Evolutionary conservation across 1,140 invertebrate genomes (phyloP), one percentile per base, ranked within the genome.

Genomic region (Antheraea pernyi): DNA sequence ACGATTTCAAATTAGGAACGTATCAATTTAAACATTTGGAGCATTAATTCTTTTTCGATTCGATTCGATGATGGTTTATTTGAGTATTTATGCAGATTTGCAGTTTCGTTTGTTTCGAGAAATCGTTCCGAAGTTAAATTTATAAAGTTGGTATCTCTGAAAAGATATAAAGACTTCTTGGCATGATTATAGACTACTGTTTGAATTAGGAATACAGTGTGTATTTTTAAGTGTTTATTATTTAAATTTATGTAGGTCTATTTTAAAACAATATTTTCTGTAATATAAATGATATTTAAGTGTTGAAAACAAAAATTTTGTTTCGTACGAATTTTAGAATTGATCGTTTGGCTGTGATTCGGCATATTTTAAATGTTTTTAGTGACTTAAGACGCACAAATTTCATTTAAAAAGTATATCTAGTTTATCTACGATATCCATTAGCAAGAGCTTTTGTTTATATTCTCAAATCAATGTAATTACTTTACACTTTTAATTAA

Each of bases 1-100:
- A 77, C 70, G 79, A 75, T 78, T 81, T 77, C 59, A 67, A 74
- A 81, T 81, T 81, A 77, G 65, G 73, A 71, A 80, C 78, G 77
- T 80, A 83, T 81, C 70, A 76, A 79, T 83, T 83, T 80, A 58
- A 71, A 59, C 74, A 78, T 78, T 75, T 69, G 76, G 37, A 73
- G 74, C 71, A 77, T 79, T 70, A 46, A 65, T 39, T 65, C n/a
- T 65, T 65, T 60, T 61, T 61, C 9, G 7, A 10, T 61, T 10
- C 60, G 46, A 53, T 16, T 53, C 46, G 16, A 53, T 53, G 16
- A 53, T 16, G 46, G 46, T 53, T 16, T 53, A 16, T 53, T 63
- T 37, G 37, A 63, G 11, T 30, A 65, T 77, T 80, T 81, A 81
- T 81, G 74, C 73, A 74, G 73, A 83, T 80, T 67, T 62, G 60